These are phyloP conservation scores for Porites lutea DNA, from an alignment of 64 coral and sea anemone genomes.

Conservation along the genomic window DNA sequence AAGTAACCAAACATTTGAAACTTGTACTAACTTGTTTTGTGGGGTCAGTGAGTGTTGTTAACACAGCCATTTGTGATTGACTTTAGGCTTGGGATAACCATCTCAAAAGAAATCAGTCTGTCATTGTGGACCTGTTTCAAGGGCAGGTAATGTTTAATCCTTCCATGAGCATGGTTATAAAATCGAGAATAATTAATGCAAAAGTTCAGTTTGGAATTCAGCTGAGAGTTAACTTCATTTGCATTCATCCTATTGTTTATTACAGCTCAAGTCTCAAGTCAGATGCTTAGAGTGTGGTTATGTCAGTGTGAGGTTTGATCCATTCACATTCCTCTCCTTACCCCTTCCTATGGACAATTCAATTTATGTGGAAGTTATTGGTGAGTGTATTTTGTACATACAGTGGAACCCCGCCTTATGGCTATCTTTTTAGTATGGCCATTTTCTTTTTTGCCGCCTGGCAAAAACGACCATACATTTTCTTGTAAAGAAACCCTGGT, in stretches of 20 bases:
- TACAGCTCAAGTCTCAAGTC: constrained; percentile 94
- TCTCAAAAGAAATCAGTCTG: constrained; percentile 96
- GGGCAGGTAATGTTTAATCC: constrained; percentile 78
- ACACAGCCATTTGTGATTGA: background rate
- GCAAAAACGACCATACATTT: too few relatives aligned
- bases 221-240: too few relatives aligned
- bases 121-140: constrained; percentile 98
- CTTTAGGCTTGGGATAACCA: constrained; percentile 98
- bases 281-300: constrained; percentile 94
- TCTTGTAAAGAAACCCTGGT: too few relatives aligned
- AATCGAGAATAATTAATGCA: too few relatives aligned
- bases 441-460: too few relatives aligned
- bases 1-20: too few relatives aligned
- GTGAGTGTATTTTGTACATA: constrained; percentile 36
- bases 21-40: too few relatives aligned
- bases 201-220: background rate
- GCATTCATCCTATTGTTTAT: too few relatives aligned
- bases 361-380: constrained; percentile 93
- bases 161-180: background rate
- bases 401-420: too few relatives aligned
- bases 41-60: background rate
- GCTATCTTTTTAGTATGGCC: too few relatives aligned
- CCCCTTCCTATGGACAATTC: constrained; percentile 99
- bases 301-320: constrained; percentile 97
- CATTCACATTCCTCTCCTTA: constrained; percentile 93